Evolutionary conservation across 2,113 vertebrate genomes (phyloP), one percentile per base, ranked within the genome.

Genomic region (Pristiophorus japonicus): DNA sequence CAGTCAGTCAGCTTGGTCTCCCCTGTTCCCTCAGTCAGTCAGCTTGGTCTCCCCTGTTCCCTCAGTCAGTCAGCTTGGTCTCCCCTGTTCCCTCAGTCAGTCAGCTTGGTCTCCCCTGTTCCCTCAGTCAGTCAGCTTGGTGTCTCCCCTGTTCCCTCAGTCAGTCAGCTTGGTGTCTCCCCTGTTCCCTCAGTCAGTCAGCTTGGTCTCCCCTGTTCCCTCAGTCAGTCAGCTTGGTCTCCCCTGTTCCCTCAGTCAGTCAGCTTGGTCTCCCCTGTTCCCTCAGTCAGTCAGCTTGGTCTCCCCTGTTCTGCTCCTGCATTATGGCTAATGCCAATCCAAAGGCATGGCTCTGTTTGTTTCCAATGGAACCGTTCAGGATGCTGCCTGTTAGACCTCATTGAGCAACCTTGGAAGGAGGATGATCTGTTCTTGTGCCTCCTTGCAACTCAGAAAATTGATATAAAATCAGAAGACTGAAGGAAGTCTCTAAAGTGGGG

Each of bases 371-470:
- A 38, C 24, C 30, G 8, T 38, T 81, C 38, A 81, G 16, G 16
- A 20, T 45, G 22, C 81, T 55, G 78, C 78, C 78, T 42, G 5
- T 81, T 81, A 20, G 78, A 6, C 42, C 20, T 42, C 45, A 84
- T 95, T 95, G 70, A 95, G 91, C 87, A 93, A 94, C 65, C 96
- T 24, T 38, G 47, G 63, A 42, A 47, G 22, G 27, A 75, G 95
- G 59, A 90, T 70, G 93, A 67, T 84, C 70, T 95, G 95, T 24
- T 96, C 27, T 42, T 90, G 75, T 96, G 90, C 91, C 70, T 92
- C 66, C 34, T 18, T 81, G 38, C n/a, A 81, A 38, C n/a, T 38
- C 16, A 42, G 75, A 81, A 70, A 70, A 70, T 7, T 24, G 24
- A 22, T 67, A 24, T 24, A 67, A 24, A 67, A 5, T 67, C 66